Evolutionary conservation across 2,888 invertebrate genomes (phyloP).

Genomic region (Phrixothrix hirtus): DNA sequence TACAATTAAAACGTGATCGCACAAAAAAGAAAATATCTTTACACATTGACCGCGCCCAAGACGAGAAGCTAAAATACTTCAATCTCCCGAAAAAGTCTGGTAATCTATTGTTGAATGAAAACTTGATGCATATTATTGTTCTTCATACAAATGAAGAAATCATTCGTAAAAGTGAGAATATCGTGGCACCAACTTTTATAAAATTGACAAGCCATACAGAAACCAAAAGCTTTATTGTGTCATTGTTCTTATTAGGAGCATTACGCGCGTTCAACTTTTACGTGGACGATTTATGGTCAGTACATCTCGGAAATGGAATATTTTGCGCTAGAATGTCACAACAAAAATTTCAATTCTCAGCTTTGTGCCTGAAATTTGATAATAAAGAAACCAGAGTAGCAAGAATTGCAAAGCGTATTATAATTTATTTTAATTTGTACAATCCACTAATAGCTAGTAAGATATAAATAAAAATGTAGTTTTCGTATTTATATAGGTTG

Average conservation of each 20-base stretch:
- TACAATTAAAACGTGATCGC: neutral
- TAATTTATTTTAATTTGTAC: too few relatives aligned
- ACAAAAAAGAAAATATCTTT: neutral
- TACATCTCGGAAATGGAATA: neutral
- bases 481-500: too few relatives aligned
- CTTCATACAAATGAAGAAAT: neutral
- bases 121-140: neutral
- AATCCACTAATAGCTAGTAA: too few relatives aligned
- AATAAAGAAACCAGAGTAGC: neutral
- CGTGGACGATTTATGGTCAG: neutral
- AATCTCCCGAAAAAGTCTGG: neutral
- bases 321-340: neutral
- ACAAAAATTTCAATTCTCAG: neutral
- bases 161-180: neutral
- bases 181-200: neutral
- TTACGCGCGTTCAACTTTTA: neutral
- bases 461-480: too few relatives aligned
- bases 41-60: neutral
- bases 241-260: too few relatives aligned
- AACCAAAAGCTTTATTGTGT: too few relatives aligned
- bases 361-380: too few relatives aligned
- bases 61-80: neutral
- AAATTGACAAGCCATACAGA: neutral
- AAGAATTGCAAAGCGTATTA: neutral
- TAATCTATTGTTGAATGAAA: neutral